Conservation (phyloP, 2,797 vertebrate species). For the Takifugu ocellatus region DNA sequence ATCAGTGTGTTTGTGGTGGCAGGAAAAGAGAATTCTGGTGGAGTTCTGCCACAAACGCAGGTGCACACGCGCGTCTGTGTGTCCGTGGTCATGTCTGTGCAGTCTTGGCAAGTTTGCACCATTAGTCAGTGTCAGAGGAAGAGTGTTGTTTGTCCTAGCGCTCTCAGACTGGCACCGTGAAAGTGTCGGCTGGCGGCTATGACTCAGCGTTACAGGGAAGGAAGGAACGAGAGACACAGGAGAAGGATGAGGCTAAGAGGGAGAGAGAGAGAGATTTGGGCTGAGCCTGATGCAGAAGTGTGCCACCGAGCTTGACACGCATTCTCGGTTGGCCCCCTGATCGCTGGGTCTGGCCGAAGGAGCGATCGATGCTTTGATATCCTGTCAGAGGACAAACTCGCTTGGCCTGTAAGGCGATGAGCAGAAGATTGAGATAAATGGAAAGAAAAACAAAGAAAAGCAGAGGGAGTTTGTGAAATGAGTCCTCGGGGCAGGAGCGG, state of each 20-base stretch:
- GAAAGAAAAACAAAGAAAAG: slow-evolving; percentile 14
- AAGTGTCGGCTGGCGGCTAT: slow-evolving; percentile 77
- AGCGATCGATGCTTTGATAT: slow-evolving; percentile 29
- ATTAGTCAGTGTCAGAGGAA: slow-evolving; percentile 64
- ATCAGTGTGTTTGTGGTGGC: slow-evolving; percentile 8
- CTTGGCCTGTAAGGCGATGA: slow-evolving; percentile 4
- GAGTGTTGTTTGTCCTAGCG: slow-evolving; percentile 72
- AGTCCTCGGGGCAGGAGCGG: slow-evolving; percentile 6
- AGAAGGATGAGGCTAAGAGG: slow-evolving; percentile 15
- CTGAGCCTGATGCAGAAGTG: slow-evolving; percentile 48
- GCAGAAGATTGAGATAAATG: slow-evolving; percentile 1
- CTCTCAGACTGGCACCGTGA: slow-evolving; percentile 59
- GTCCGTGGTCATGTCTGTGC: slow-evolving; percentile 38
- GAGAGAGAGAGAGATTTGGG: slow-evolving; percentile 31
- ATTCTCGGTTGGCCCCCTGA: slow-evolving; percentile 31
- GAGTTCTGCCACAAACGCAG: neutral
- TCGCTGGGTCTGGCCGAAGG: slow-evolving; percentile 35
- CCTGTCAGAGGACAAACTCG: slow-evolving; percentile 33
- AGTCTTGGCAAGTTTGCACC: slow-evolving; percentile 52
- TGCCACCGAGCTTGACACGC: slow-evolving; percentile 54
- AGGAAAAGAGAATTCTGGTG: slow-evolving; percentile 3
- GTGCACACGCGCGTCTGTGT: neutral
- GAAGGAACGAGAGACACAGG: slow-evolving; percentile 37
- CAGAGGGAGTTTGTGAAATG: slow-evolving; percentile 19
- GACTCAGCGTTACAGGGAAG: slow-evolving; percentile 74